A percentile compares a stretch with the other conserved stretches of the same genome.
These are phyloP conservation scores for Datnioides undecimradiatus DNA, from an alignment of 2,113 vertebrate genomes.

Conservation along the genomic window DNA sequence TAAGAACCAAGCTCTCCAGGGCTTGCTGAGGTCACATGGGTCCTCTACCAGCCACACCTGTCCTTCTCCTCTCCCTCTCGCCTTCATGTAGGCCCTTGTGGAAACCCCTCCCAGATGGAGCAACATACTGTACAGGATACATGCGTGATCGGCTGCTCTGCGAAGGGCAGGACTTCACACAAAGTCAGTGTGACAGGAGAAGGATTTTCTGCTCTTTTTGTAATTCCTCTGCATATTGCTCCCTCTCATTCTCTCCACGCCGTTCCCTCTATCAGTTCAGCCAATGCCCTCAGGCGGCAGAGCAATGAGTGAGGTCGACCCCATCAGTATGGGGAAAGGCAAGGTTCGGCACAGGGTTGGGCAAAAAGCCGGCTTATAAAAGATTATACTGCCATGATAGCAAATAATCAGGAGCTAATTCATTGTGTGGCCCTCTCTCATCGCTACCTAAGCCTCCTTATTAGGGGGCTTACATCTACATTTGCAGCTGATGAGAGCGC, in stretches of 20 bases:
- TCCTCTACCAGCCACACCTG: constrained; percentile 62
- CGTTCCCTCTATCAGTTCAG: constrained; percentile 42
- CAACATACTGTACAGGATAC: constrained; percentile 18
- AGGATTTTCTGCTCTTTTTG: constrained; percentile 29
- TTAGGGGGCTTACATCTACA: constrained; percentile 82
- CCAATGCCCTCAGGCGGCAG: constrained; percentile 44
- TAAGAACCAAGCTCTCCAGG: constrained; percentile 61
- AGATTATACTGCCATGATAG: constrained; percentile 77
- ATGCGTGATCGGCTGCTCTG: not conserved
- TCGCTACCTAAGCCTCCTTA: constrained; percentile 78
- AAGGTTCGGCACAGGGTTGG: constrained; percentile 51
- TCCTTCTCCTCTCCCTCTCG: constrained; percentile 52
- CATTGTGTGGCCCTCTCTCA: constrained; percentile 72
- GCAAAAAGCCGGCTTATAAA: constrained; percentile 74
- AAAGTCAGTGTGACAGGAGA: constrained; percentile 17
- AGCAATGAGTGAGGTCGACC: constrained; percentile 40
- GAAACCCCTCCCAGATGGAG: constrained; percentile 42
- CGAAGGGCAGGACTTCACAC: constrained; percentile 33
- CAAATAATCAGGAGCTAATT: constrained; percentile 83
- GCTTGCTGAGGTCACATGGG: constrained; percentile 68
- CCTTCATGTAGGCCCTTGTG: constrained; percentile 44
- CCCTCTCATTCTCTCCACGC: constrained; percentile 26
- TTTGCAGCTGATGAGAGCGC: constrained; percentile 73
- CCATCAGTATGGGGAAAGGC: constrained; percentile 55
- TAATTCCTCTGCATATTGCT: constrained; percentile 36